phyloP scores from a whole-genome alignment of 2,888 invertebrate species.

The Xanthia icteritia region DNA sequence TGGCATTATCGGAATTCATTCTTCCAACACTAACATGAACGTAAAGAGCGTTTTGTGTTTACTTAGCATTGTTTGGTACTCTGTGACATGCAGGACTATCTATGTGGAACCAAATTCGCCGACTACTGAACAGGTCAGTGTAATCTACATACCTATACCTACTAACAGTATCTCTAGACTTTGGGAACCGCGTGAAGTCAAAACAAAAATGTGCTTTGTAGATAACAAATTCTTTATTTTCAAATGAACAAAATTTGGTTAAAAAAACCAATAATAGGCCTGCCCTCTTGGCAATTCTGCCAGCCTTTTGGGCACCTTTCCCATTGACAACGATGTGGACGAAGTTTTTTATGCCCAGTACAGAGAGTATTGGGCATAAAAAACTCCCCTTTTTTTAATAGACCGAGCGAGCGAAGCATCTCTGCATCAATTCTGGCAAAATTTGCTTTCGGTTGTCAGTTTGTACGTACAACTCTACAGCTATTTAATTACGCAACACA shows the following conservation, averaged over 20 bases:
- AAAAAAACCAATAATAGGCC: too few relatives aligned
- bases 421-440: too few relatives aligned
- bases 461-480: too few relatives aligned
- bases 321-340: too few relatives aligned
- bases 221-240: constrained; percentile 31
- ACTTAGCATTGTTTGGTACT: constrained; percentile 61
- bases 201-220: constrained; percentile 27
- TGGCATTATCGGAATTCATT: constrained; percentile 67
- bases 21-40: constrained; percentile 72
- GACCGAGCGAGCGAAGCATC: too few relatives aligned
- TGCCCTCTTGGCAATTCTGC: too few relatives aligned
- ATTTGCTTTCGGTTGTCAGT: too few relatives aligned
- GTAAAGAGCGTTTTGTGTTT: constrained; percentile 65
- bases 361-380: too few relatives aligned
- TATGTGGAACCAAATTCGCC: constrained; percentile 78
- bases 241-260: constrained; percentile 2
- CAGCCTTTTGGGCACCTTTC: too few relatives aligned
- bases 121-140: constrained; percentile 81
- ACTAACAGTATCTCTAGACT: not conserved
- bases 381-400: too few relatives aligned
- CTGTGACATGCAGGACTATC: constrained; percentile 75
- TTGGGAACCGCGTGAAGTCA: constrained; percentile 1
- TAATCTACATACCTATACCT: constrained; percentile 16
- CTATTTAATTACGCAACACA: too few relatives aligned
- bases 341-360: too few relatives aligned